Evolutionary conservation across 2,113 vertebrate genomes (phyloP), one percentile per base, ranked within the genome.

Genomic region (Menidia beryllina): DNA sequence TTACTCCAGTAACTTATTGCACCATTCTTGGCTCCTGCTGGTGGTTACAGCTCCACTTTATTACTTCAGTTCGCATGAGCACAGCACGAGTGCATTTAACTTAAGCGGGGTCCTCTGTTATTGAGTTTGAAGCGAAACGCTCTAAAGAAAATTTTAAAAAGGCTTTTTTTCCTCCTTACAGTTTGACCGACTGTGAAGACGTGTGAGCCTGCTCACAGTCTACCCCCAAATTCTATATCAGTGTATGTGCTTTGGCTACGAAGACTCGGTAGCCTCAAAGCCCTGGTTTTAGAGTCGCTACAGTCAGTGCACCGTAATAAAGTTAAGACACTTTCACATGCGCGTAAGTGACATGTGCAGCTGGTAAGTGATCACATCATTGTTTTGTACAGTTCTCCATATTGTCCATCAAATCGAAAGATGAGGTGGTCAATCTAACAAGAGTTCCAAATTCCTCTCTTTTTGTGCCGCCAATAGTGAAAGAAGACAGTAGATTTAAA

Each of bases 181-280:
- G 36, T 66, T 59, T 60, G 48, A 75, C 19, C 20, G 23, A 41
- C 24, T 43, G 43, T 49, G 49, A 53, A 52, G 50, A 72, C 25
- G 36, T 57, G 67, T 77, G 84, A 89, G 88, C 85, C 82, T 38
- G 86, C 89, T 87, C 79, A 90, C 84, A 39, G 62, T 69, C 70
- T 36, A 57, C 17, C 25, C n/a, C 53, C 12, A 54, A 52, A 48
- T 57, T 51, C 54, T 47, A 59, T 75, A 65, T 26, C 62, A 72
- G 77, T 21, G 26, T 76, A 34, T 7, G 73, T 68, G 69, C 52
- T 75, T 56, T 75, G 36, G 59, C 23, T 81, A 70, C 15, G 27
- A 34, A 25, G 20, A 41, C 26, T 49, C 25, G 53, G 51, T n/a
- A 54, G 72, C 73, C 58, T 53, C n/a, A 54, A 54, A 86, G 80